Evolutionary conservation across 2,888 invertebrate species (phyloP), one percentile per base, ranked within the genome.

Genomic region (Amphiduros pacificus): DNA sequence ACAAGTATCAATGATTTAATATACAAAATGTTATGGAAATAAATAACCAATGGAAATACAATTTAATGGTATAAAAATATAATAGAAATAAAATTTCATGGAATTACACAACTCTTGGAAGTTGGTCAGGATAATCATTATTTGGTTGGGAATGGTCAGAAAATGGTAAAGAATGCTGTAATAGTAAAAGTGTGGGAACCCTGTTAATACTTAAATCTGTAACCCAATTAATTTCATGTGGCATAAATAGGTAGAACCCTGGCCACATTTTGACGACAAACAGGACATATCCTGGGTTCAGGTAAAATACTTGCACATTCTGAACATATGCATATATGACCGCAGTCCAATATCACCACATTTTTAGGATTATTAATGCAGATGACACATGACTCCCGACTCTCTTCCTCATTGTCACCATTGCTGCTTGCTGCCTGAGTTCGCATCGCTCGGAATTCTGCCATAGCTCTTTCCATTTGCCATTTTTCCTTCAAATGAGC

Each of bases 261-360:
- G 31, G 86, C 85, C 65, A 93, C 91, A 64, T 77, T 76, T 69
- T 87, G 85, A 69, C 93, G 85, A 82, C 94, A 94, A 31, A 94
- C 87, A 0, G 94, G 94, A 75, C 94, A 94, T 55, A 82, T 82
- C 63, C 87, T 86, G 0, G 80, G 79, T 3, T 59, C 14, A 20
- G 83, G 84, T 62, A 94, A 90, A 75, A 88, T 87, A 66, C 89
- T 88, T 1, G 88, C 87, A 79, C 94, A 94, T 79, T 93, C 91
- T 79, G 91, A 91, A 78, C 94, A 94, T 29, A 94, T 83, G 74
- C 93, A 93, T 5, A 94, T 91, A 80, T 94, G 94, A 0, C 94
- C 94, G 81, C 94, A 94, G 0, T 93, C 92, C 65, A 94, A 82
- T 58, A 94, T 82, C 72, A 94, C 91, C 44, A 93, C 89, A 88